Conservation (phyloP, 2,113 vertebrate species). For the Xiphophorus couchianus region DNA sequence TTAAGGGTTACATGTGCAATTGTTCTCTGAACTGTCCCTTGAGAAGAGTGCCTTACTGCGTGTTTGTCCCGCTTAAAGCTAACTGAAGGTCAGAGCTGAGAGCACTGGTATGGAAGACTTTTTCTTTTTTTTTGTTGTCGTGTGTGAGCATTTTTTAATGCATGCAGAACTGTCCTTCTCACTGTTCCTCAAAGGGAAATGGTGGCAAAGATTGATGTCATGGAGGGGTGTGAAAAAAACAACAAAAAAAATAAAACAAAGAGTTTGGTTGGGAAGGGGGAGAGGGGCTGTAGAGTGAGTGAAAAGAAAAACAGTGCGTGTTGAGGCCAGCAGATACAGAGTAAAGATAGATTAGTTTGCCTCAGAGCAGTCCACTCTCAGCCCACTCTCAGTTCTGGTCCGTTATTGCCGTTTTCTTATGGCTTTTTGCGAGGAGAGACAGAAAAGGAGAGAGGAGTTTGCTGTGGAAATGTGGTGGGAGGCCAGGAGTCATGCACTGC, state of each 20-base stretch:
- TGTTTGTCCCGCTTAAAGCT: slow-evolving; percentile 36
- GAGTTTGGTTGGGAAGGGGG: slow-evolving; percentile 32
- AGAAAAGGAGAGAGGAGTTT: slow-evolving; percentile 51
- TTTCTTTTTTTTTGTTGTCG: background rate
- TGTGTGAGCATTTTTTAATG: slow-evolving; percentile 25
- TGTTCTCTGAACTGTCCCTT: slow-evolving; percentile 58
- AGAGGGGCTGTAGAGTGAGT: slow-evolving; percentile 40
- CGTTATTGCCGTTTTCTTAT: slow-evolving; percentile 70
- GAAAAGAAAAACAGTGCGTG: slow-evolving; percentile 59
- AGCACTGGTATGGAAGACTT: slow-evolving; percentile 24
- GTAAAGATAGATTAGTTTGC: slow-evolving; percentile 74
- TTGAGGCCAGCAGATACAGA: slow-evolving; percentile 58
- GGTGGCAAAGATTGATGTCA: slow-evolving; percentile 40
- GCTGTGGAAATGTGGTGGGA: slow-evolving; percentile 57
- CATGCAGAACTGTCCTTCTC: slow-evolving; percentile 36
- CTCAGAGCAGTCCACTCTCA: slow-evolving; percentile 67
- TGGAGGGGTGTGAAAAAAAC: slow-evolving; percentile 54
- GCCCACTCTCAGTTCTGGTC: slow-evolving; percentile 63
- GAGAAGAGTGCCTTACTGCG: slow-evolving; percentile 44
- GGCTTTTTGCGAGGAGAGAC: slow-evolving; percentile 55
- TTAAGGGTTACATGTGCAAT: slow-evolving; percentile 58
- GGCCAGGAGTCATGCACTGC: slow-evolving; percentile 56
- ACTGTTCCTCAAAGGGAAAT: slow-evolving; percentile 37
- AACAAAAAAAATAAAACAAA: background rate
- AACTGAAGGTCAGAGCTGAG: slow-evolving; percentile 60